Percentiles rank a stretch among this genome's conserved stretches.
Evolutionary conservation across 2,888 invertebrate genomes (phyloP).

Genomic region (Cactoblastis cactorum): DNA sequence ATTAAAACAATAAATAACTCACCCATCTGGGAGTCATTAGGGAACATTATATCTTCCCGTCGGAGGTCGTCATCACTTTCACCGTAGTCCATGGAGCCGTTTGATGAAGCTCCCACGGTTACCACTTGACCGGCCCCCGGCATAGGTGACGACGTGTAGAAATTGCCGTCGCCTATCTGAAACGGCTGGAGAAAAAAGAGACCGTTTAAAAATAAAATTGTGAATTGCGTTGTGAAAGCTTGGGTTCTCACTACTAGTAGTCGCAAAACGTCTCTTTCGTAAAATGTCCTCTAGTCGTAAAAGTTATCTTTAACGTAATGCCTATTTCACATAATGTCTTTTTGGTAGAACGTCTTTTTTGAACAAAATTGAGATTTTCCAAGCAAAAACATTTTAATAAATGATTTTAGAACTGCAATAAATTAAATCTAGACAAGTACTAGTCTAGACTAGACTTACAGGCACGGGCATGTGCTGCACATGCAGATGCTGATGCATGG

Average conservation of each 20-base stretch:
- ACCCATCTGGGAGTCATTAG: conserved; percentile 83
- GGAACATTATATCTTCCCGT: conserved; percentile 91
- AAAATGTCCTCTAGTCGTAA: no score
- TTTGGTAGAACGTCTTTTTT: no score
- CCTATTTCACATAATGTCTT: no score
- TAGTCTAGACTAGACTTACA: conserved; percentile 22
- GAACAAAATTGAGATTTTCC: no score
- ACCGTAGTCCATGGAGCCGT: conserved; percentile 85
- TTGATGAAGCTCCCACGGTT: conserved; percentile 78
- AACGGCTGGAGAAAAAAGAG: conserved; percentile 11
- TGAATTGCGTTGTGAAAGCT: no score
- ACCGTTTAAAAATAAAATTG: no score
- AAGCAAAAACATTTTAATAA: no score
- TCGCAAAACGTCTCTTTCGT: no score
- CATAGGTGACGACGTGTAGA: conserved; percentile 73
- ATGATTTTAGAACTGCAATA: no score
- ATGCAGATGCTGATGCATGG: conserved; percentile 53
- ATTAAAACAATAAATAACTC: conserved; percentile 22
- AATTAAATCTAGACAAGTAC: no score
- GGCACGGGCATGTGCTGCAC: conserved; percentile 54
- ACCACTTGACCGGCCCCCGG: conserved; percentile 54
- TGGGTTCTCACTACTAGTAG: no score
- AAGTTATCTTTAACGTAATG: no score
- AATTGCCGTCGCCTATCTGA: conserved; percentile 62
- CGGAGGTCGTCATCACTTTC: conserved; percentile 95